Evolutionary conservation across 1,140 invertebrate species (phyloP).

Genomic region (Orchesella cincta): DNA sequence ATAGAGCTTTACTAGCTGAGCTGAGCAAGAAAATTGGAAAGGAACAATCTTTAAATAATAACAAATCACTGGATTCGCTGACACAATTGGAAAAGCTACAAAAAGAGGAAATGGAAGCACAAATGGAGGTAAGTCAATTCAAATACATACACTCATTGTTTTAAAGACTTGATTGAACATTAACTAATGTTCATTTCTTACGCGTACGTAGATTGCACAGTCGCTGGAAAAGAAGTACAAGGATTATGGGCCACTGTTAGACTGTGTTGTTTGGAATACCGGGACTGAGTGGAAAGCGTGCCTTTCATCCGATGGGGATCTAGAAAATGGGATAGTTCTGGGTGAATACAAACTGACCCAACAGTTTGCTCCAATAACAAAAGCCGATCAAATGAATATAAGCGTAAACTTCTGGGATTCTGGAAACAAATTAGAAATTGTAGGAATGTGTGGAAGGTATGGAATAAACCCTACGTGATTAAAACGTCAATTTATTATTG

Average conservation of each 20-base stretch:
- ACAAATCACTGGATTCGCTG: neutral
- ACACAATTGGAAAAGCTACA: constrained; percentile 68
- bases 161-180: neutral
- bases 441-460: constrained; percentile 83
- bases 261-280: constrained; percentile 89
- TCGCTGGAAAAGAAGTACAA: constrained; percentile 81
- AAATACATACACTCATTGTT: neutral
- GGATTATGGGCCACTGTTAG: constrained; percentile 85
- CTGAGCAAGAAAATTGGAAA: constrained; percentile 30
- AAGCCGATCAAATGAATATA: constrained; percentile 79
- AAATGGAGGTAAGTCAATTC: constrained; percentile 75
- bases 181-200: neutral
- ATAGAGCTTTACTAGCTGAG: constrained; percentile 74
- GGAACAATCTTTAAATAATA: constrained; percentile 29
- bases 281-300: constrained; percentile 69
- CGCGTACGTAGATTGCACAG: constrained; percentile 39
- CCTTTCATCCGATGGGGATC: constrained; percentile 72
- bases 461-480: no score
- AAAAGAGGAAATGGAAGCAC: constrained; percentile 86
- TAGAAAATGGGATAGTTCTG: constrained; percentile 72
- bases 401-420: constrained; percentile 91
- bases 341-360: constrained; percentile 82
- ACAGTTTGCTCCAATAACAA: constrained; percentile 75
- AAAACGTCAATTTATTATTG: constrained; percentile 43
- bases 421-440: constrained; percentile 89